phyloP scores from a whole-genome alignment of 2,888 invertebrate species.

The Crematogaster levior region DNA sequence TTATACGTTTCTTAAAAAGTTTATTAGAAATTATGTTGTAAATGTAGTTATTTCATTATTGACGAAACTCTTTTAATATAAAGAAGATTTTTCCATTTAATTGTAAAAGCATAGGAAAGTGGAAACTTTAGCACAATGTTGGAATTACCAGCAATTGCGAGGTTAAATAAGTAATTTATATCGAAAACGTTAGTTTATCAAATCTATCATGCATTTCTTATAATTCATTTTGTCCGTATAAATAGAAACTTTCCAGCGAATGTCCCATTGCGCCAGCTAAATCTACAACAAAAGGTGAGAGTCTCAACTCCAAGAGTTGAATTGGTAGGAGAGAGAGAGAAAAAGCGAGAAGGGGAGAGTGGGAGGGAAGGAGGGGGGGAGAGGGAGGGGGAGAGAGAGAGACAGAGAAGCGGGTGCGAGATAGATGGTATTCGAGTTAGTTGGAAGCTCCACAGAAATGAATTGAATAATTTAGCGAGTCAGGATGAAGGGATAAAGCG shows the following conservation, averaged over 20 bases:
- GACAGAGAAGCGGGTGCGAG: conserved; percentile 26
- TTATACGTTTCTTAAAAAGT: neutral
- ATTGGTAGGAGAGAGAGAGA: neutral
- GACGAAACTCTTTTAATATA: neutral
- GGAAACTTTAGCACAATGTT: neutral
- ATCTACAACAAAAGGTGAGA: conserved; percentile 60
- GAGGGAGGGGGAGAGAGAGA: neutral
- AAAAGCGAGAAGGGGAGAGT: neutral
- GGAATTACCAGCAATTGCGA: neutral
- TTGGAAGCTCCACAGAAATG: conserved; percentile 69
- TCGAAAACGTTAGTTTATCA: conserved; percentile 33
- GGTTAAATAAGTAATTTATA: conserved; percentile 19
- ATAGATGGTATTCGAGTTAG: conserved; percentile 63
- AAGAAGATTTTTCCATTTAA: conserved; percentile 4
- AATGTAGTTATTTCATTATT: neutral
- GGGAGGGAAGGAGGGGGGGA: neutral
- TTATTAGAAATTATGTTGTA: neutral
- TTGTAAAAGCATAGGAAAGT: neutral
- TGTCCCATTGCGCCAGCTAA: conserved; percentile 42
- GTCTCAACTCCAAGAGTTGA: conserved; percentile 55
- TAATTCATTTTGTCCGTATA: conserved; percentile 50
- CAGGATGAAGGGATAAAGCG: conserved; percentile 68
- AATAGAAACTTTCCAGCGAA: conserved; percentile 26
- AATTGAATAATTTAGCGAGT: conserved; percentile 77
- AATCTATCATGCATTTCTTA: conserved; percentile 58